A percentile compares a stretch with the other conserved stretches of the same genome.
Evolutionary conservation across 2,113 vertebrate species (phyloP).

Genomic region (Sula dactylatra): DNA sequence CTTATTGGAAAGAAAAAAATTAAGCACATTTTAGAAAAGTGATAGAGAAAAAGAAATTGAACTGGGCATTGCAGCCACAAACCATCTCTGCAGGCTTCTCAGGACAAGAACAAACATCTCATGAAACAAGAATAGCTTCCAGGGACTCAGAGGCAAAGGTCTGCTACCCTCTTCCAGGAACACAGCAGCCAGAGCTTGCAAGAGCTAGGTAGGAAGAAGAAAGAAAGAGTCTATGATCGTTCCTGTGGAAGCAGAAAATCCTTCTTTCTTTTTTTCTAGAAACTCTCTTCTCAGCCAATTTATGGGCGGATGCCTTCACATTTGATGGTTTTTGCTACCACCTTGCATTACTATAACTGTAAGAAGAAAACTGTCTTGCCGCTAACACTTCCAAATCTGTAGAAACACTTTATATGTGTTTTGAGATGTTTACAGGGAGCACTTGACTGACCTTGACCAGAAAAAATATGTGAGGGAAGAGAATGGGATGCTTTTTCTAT

Average conservation of each 20-base stretch:
- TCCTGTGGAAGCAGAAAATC: not conserved
- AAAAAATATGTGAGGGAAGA: not conserved
- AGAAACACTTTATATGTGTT: not conserved
- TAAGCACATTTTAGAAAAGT: not conserved
- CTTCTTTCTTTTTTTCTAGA: not conserved
- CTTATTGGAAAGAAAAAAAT: not conserved
- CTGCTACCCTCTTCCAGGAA: not conserved
- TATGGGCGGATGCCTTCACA: not conserved
- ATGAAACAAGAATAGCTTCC: not conserved
- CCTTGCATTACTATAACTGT: not conserved
- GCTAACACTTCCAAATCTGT: not conserved
- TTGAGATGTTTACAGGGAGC: not conserved
- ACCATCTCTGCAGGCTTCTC: not conserved
- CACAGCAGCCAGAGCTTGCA: not conserved
- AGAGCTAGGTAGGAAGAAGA: not conserved
- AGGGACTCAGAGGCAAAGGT: not conserved
- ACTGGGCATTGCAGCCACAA: not conserved
- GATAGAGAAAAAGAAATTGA: not conserved
- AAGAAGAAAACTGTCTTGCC: not conserved
- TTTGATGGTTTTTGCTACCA: not conserved
- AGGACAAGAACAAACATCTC: not conserved
- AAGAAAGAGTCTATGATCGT: not conserved
- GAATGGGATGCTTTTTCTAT: not conserved
- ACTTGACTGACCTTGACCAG: not conserved
- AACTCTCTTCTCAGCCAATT: not conserved